These are phyloP conservation scores for Crossocerus cetratus DNA, from an alignment of 2,888 invertebrate genomes.

Conservation along the genomic window DNA sequence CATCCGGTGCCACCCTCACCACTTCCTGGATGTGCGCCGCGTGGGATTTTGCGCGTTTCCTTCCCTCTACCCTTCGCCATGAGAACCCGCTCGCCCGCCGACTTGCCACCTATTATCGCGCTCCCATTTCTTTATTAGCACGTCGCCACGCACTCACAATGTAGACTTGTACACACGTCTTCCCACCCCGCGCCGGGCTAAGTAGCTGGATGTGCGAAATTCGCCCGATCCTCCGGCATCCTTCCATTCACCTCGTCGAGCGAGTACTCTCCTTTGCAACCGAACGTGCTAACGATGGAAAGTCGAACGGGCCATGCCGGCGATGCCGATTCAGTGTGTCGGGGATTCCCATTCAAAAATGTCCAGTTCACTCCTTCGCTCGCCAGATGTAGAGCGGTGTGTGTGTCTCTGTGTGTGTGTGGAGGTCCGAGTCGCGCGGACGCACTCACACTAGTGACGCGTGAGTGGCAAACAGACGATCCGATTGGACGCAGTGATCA, in stretches of 20 bases:
- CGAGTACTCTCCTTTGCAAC: too few relatives aligned
- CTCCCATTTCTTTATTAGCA: slow-evolving; percentile 3
- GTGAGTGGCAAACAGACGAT: slow-evolving; percentile 17
- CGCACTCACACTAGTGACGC: background rate
- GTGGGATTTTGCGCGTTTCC: slow-evolving; percentile 59
- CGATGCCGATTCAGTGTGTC: too few relatives aligned
- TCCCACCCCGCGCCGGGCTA: too few relatives aligned
- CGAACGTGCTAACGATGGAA: too few relatives aligned
- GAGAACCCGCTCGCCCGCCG: slow-evolving; percentile 17
- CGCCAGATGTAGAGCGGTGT: too few relatives aligned
- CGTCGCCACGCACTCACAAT: background rate
- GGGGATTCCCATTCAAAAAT: too few relatives aligned
- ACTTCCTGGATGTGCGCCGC: slow-evolving; percentile 66
- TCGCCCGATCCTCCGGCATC: too few relatives aligned
- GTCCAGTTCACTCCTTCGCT: too few relatives aligned
- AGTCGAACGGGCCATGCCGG: too few relatives aligned
- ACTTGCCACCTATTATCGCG: background rate
- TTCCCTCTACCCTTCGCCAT: slow-evolving; percentile 32
- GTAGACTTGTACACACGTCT: background rate
- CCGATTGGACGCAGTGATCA: slow-evolving; percentile 56
- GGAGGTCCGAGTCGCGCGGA: too few relatives aligned
- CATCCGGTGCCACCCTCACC: slow-evolving; percentile 67
- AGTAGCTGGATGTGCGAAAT: background rate
- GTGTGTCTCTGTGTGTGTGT: too few relatives aligned
- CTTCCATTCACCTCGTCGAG: too few relatives aligned